phyloP scores from a whole-genome alignment of 2,113 vertebrate genomes.

The Sigmodon hispidus region DNA sequence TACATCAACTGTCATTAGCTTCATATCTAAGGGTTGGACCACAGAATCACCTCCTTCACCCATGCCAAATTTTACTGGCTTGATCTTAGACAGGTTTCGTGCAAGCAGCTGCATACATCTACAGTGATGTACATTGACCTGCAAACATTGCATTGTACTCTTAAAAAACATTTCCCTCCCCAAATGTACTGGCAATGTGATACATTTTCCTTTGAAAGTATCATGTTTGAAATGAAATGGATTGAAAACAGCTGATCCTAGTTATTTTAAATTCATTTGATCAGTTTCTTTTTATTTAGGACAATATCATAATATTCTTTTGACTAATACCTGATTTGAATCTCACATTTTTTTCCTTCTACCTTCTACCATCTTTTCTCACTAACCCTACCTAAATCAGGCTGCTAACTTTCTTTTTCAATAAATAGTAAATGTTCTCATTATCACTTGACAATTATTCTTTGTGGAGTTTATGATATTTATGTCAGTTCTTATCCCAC shows the following conservation, averaged over 20 bases:
- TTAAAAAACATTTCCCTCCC: not conserved
- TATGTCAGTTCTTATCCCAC: not conserved
- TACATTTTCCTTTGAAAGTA: not conserved
- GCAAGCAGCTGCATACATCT: not conserved
- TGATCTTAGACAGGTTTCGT: not conserved
- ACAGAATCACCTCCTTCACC: not conserved
- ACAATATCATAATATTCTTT: not conserved
- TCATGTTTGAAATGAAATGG: constrained; percentile 2
- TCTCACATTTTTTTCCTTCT: constrained; percentile 4
- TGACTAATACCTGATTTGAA: constrained; percentile 12
- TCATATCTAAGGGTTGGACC: not conserved
- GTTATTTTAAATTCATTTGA: not conserved
- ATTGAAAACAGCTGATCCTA: not conserved
- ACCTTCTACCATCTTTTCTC: rapidly evolving
- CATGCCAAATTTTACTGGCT: not conserved
- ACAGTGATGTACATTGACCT: not conserved
- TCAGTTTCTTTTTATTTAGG: constrained; percentile 5
- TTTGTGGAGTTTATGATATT: not conserved
- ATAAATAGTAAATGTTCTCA: constrained; percentile 29
- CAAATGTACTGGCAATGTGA: not conserved
- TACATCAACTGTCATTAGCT: not conserved
- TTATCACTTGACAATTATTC: not conserved
- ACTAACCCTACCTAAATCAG: not conserved
- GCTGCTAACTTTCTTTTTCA: not conserved
- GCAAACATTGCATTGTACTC: not conserved